Percentiles rank a stretch among this genome's conserved stretches.
These are phyloP conservation scores for Danaus plexippus DNA, from an alignment of 1,140 invertebrate genomes.

Conservation along the genomic window DNA sequence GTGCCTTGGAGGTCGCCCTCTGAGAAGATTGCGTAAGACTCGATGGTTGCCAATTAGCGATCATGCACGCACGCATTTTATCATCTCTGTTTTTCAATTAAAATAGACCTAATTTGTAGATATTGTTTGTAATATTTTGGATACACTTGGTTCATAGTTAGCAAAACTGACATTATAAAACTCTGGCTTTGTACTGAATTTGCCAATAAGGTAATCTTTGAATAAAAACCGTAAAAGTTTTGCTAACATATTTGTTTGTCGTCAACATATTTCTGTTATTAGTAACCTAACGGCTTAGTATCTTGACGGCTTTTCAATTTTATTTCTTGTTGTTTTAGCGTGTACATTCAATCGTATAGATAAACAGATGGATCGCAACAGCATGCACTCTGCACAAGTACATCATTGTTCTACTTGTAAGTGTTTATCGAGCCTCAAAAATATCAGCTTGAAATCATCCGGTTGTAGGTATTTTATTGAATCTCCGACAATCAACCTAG, in stretches of 20 bases:
- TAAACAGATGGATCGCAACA: constrained; percentile 44
- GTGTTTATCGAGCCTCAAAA: constrained; percentile 17
- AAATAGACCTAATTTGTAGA: constrained; percentile 4
- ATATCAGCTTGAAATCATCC: too few species aligned
- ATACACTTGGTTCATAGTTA: too few species aligned
- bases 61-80: constrained; percentile 44
- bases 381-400: constrained; percentile 53
- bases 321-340: constrained; percentile 50
- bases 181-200: too few species aligned
- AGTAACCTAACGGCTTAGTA: background rate
- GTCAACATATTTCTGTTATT: constrained; percentile 10
- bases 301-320: constrained; percentile 30
- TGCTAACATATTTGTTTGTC: constrained; percentile 13
- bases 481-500: too few species aligned
- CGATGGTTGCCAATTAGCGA: constrained; percentile 30
- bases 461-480: too few species aligned
- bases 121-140: constrained; percentile 1
- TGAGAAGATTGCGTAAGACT: constrained; percentile 89
- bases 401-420: constrained; percentile 45
- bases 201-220: too few species aligned
- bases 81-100: constrained; percentile 20
- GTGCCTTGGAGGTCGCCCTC: constrained; percentile 90
- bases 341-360: constrained; percentile 56
- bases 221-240: constrained; percentile 6
- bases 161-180: too few species aligned